phyloP scores from a whole-genome alignment of 2,113 vertebrate genomes.

The Pteruthius melanotis region DNA sequence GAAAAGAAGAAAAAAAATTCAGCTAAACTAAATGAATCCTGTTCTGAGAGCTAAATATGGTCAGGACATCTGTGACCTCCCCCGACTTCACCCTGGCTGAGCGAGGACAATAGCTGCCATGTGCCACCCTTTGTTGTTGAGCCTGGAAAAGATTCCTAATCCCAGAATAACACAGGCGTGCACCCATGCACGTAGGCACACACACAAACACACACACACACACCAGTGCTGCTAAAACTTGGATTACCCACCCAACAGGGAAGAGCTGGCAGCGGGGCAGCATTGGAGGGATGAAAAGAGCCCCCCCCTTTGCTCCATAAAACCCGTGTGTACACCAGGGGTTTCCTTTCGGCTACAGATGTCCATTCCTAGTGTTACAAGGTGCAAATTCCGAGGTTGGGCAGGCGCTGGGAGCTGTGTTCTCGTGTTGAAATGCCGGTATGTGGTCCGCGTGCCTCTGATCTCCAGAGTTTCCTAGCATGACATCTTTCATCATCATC shows the following conservation, averaged over 20 bases:
- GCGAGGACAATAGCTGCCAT: conserved; percentile 48
- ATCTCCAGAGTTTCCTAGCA: conserved; percentile 59
- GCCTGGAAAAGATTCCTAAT: conserved; percentile 36
- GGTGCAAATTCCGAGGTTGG: conserved; percentile 46
- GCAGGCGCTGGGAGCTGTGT: conserved; percentile 55
- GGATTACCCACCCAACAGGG: background rate
- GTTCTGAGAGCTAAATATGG: conserved; percentile 56
- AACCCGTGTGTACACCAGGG: conserved; percentile 22
- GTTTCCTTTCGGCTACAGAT: conserved; percentile 53
- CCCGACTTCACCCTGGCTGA: conserved; percentile 31
- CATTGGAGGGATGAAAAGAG: background rate
- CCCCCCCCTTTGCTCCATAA: background rate
- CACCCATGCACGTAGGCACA: conserved; percentile 29
- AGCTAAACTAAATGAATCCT: conserved; percentile 31
- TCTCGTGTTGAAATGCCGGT: conserved; percentile 61
- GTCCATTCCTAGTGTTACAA: conserved; percentile 55
- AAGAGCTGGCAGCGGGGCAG: background rate
- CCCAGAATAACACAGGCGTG: background rate
- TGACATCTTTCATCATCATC: conserved; percentile 74
- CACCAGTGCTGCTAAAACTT: background rate
- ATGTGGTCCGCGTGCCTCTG: conserved; percentile 58
- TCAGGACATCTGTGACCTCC: conserved; percentile 62
- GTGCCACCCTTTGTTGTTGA: conserved; percentile 41
- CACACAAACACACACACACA: background rate
- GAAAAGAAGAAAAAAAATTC: background rate